These are phyloP conservation scores for Eonycteris spelaea DNA, from an alignment of 2,113 vertebrate species.

Conservation along the genomic window DNA sequence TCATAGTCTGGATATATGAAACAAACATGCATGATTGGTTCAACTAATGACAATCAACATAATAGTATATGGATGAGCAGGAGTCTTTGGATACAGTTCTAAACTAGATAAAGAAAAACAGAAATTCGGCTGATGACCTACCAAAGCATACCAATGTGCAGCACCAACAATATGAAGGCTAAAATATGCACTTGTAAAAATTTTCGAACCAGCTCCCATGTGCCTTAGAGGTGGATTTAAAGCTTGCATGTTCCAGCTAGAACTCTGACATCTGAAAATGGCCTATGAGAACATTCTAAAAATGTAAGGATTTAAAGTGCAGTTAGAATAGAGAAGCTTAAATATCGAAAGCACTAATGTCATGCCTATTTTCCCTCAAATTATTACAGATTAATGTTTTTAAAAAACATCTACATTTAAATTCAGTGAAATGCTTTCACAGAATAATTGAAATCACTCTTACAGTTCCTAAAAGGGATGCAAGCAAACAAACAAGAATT, in stretches of 20 bases:
- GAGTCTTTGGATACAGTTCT: not conserved
- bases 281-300: not conserved
- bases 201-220: not conserved
- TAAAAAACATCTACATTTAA: not conserved
- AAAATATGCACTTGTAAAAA: not conserved
- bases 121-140: not conserved
- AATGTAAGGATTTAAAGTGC: not conserved
- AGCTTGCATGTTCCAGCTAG: not conserved
- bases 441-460: constrained; percentile 29
- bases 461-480: not conserved
- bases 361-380: not conserved
- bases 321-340: not conserved
- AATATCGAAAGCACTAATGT: not conserved
- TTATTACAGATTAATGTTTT: constrained; percentile 1
- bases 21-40: not conserved
- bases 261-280: constrained; percentile 15
- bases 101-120: not conserved
- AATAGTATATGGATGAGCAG: not conserved
- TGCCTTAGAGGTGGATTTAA: not conserved
- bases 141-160: not conserved
- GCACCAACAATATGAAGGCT: not conserved
- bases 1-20: not conserved
- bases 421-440: not conserved
- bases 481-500: not conserved
- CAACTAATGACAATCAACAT: not conserved